A percentile compares a stretch with the other conserved stretches of the same genome.
These are phyloP conservation scores for Drosophila mauritiana DNA, from an alignment of 1,140 invertebrate species.

Conservation along the genomic window DNA sequence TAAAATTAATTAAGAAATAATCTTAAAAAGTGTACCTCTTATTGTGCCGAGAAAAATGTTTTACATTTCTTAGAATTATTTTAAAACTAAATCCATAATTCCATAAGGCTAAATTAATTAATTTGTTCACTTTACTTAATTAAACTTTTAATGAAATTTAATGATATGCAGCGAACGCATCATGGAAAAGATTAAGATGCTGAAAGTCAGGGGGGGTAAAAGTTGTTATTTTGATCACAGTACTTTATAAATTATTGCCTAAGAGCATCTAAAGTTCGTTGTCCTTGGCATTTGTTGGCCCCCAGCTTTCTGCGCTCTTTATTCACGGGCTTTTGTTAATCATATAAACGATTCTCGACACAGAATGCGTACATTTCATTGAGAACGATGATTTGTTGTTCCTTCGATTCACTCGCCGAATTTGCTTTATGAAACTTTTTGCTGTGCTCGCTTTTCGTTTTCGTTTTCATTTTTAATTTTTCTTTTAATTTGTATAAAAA, in stretches of 20 bases:
- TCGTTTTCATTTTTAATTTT: constrained; percentile 31
- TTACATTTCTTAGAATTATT: no score
- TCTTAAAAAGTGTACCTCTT: no score
- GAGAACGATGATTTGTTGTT: constrained; percentile 81
- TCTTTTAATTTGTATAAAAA: constrained; percentile 76
- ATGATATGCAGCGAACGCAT: no score
- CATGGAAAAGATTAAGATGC: no score
- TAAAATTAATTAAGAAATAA: no score
- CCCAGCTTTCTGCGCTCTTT: constrained; percentile 1
- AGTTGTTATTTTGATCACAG: neutral
- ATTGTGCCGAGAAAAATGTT: no score
- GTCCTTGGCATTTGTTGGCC: constrained; percentile 7
- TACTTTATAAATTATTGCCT: neutral
- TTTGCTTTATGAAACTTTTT: constrained; percentile 73
- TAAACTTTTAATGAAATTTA: no score
- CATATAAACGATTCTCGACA: constrained; percentile 64
- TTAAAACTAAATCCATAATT: no score
- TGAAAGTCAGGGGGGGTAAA: no score
- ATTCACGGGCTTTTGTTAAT: constrained; percentile 48
- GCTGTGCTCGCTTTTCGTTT: constrained; percentile 43
- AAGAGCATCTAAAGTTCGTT: constrained; percentile 36
- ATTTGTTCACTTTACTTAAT: no score
- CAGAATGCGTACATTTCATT: constrained; percentile 71
- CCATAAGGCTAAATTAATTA: no score
- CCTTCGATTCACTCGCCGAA: constrained; percentile 61